phyloP scores from a whole-genome alignment of 2,888 invertebrate genomes.

The Microctonus brassicae region DNA sequence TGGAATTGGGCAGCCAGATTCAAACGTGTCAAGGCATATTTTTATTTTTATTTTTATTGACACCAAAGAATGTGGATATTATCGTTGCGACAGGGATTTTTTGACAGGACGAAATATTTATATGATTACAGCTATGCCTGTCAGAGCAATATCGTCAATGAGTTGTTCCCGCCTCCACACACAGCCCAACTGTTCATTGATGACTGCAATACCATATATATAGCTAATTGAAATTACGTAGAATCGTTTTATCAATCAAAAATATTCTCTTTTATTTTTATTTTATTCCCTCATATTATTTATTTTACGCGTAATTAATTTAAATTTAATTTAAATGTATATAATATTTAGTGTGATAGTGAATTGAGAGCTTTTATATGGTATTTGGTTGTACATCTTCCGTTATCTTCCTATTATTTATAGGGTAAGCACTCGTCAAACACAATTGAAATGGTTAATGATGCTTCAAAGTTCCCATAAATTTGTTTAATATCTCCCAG shows the following conservation, averaged over 20 bases:
- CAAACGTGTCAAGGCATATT: neutral
- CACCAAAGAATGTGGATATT: neutral
- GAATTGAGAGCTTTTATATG: slow-evolving; percentile 33
- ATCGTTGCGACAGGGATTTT: slow-evolving; percentile 31
- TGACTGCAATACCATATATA: slow-evolving; percentile 54
- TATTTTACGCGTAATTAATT: neutral
- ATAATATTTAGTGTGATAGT: neutral
- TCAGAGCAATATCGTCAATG: slow-evolving; percentile 93
- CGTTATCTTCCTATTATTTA: slow-evolving; percentile 63
- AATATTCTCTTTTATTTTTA: slow-evolving; percentile 24
- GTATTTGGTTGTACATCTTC: slow-evolving; percentile 63
- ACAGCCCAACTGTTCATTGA: slow-evolving; percentile 56
- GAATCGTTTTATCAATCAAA: slow-evolving; percentile 35
- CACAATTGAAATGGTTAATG: slow-evolving; percentile 47
- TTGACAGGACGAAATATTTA: slow-evolving; percentile 67
- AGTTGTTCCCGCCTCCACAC: slow-evolving; percentile 84
- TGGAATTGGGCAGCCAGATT: neutral
- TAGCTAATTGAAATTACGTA: slow-evolving; percentile 42
- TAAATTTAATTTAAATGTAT: neutral
- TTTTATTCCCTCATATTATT: neutral
- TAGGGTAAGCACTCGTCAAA: slow-evolving; percentile 67
- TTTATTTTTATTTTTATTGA: slow-evolving; percentile 9
- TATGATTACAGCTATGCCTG: slow-evolving; percentile 91
- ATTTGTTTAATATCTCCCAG: slow-evolving; percentile 26
- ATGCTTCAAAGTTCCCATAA: slow-evolving; percentile 16